These are phyloP conservation scores for Wasmannia auropunctata DNA, from an alignment of 1,140 invertebrate species.

Conservation along the genomic window DNA sequence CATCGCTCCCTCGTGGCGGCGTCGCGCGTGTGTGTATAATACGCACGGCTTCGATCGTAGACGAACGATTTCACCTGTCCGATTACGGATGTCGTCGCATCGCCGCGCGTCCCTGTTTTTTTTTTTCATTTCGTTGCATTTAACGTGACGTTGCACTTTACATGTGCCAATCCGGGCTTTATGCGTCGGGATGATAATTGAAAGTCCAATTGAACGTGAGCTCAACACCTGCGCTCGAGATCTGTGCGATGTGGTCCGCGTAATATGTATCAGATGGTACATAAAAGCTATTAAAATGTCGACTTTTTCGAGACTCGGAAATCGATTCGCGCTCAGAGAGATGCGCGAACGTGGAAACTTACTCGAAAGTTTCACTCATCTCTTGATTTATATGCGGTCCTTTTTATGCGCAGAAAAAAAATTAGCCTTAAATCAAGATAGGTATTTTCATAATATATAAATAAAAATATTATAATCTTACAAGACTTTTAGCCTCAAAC, in stretches of 20 bases:
- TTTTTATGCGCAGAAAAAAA: too few species aligned
- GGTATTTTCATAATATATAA: too few species aligned
- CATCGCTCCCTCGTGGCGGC: conserved; percentile 59
- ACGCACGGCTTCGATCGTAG: conserved; percentile 27
- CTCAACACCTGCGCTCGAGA: background rate
- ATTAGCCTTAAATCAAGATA: too few species aligned
- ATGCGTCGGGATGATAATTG: conserved; percentile 10
- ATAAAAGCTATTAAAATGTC: background rate
- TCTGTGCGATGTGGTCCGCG: background rate
- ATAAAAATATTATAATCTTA: too few species aligned
- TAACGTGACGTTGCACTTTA: conserved; percentile 40
- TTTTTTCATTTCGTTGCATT: conserved; percentile 6
- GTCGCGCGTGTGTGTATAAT: background rate
- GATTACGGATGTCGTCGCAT: conserved; percentile 25
- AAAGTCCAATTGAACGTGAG: conserved; percentile 20
- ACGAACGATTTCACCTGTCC: conserved; percentile 63
- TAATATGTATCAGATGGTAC: background rate
- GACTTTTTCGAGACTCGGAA: background rate
- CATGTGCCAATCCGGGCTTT: background rate
- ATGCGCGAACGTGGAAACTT: background rate
- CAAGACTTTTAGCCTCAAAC: too few species aligned
- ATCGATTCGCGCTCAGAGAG: background rate
- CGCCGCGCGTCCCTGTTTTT: background rate
- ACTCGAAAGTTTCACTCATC: too few species aligned
- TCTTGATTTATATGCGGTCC: too few species aligned